These are phyloP conservation scores for Apodemus agrarius DNA, from an alignment of 2,797 vertebrate species.

Conservation along the genomic window DNA sequence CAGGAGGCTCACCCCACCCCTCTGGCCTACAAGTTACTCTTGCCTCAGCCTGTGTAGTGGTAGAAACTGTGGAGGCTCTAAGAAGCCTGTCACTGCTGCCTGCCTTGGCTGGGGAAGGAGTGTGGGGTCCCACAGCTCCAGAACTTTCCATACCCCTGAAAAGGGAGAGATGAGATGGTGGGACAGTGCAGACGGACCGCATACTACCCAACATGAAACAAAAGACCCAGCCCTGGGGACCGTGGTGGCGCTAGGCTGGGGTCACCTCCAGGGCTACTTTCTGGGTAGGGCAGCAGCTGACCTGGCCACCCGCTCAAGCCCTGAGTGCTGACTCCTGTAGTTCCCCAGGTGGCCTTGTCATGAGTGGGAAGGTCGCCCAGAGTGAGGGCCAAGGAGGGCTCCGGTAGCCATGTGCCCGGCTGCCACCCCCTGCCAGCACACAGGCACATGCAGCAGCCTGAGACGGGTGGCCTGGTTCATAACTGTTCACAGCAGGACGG, in stretches of 20 bases:
- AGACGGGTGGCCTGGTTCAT: background rate
- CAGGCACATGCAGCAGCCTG: background rate
- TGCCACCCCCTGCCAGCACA: background rate
- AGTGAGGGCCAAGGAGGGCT: background rate
- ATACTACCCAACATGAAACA: too few relatives aligned
- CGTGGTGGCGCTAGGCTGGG: background rate
- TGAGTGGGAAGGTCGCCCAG: background rate
- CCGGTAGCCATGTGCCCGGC: background rate
- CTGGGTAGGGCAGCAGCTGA: background rate
- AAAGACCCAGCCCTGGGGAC: background rate
- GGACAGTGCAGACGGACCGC: background rate
- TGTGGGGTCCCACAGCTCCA: accelerated
- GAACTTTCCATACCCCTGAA: background rate
- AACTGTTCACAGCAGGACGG: background rate
- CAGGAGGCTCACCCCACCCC: too few relatives aligned
- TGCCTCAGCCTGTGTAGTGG: background rate
- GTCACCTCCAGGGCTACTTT: background rate
- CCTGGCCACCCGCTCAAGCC: background rate
- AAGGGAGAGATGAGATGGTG: background rate
- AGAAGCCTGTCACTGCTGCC: background rate
- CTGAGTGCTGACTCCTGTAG: background rate
- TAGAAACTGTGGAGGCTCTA: background rate
- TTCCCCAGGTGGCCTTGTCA: background rate
- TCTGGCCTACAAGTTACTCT: background rate
- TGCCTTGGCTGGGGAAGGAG: background rate